phyloP scores from a whole-genome alignment of 2,797 vertebrate species.

The Falco columbarius region DNA sequence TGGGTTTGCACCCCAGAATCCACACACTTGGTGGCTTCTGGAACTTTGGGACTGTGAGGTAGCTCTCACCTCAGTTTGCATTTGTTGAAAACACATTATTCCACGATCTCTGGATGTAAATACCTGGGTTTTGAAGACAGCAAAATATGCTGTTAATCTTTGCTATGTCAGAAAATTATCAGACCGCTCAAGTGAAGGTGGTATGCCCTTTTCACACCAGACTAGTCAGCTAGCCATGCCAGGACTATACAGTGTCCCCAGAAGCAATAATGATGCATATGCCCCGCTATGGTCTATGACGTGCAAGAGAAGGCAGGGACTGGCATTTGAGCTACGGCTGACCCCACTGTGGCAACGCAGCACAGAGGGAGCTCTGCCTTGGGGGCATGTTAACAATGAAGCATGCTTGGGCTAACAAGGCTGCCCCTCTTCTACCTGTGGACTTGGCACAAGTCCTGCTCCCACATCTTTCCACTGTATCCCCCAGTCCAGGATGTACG shows the following conservation, averaged over 20 bases:
- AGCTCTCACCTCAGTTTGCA: neutral
- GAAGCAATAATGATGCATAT: neutral
- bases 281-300: rapidly evolving
- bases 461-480: no score
- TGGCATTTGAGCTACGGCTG: neutral
- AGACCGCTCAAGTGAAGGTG: neutral
- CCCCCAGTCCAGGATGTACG: neutral
- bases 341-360: no score
- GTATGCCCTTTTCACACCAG: neutral
- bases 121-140: neutral
- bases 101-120: neutral
- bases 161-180: neutral
- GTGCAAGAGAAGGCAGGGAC: neutral
- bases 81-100: neutral
- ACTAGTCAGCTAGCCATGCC: neutral
- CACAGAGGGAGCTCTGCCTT: neutral
- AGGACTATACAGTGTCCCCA: neutral
- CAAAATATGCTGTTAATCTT: neutral
- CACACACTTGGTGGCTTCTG: neutral
- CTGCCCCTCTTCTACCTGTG: neutral
- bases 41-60: neutral
- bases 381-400: neutral
- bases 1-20: neutral
- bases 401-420: neutral
- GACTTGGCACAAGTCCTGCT: neutral